phyloP scores from a whole-genome alignment of 2,797 vertebrate species.

The Varecia variegata region DNA sequence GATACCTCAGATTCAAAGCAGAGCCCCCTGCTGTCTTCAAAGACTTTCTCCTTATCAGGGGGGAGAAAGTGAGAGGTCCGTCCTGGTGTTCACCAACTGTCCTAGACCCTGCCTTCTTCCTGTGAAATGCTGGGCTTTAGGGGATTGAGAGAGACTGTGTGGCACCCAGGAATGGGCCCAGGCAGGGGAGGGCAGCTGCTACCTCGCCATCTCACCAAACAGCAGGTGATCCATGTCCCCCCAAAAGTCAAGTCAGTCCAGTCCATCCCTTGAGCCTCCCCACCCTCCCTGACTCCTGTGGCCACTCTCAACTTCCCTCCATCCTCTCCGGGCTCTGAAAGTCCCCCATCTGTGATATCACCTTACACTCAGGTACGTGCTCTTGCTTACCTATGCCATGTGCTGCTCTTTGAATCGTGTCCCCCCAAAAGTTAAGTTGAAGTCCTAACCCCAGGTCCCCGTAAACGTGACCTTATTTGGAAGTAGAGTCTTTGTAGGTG shows the following conservation, averaged over 20 bases:
- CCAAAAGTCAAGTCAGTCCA: not conserved
- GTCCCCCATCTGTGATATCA: not conserved
- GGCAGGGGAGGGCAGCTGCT: not conserved
- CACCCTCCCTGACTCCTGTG: not conserved
- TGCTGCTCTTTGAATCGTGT: not conserved
- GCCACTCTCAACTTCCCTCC: not conserved
- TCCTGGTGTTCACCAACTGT: not conserved
- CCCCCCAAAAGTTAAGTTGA: not conserved
- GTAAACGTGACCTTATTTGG: not conserved
- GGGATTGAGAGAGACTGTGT: not conserved
- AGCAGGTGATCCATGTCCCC: not conserved
- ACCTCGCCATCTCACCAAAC: not conserved
- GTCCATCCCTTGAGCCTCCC: not conserved
- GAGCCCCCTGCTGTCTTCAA: conserved; percentile 77
- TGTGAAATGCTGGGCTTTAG: not conserved
- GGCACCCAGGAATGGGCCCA: not conserved
- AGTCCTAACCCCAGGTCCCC: not conserved
- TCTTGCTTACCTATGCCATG: not conserved
- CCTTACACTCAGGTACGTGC: not conserved
- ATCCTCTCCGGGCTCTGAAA: not conserved
- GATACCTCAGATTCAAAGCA: conserved; percentile 72
- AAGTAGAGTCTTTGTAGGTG: not conserved
- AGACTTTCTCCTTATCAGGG: conserved; percentile 63
- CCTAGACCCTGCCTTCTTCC: not conserved
- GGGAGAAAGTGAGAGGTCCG: conserved; percentile 42